Evolutionary conservation across 2,113 vertebrate species (phyloP), one percentile per base, ranked within the genome.

Genomic region (Chionis minor): DNA sequence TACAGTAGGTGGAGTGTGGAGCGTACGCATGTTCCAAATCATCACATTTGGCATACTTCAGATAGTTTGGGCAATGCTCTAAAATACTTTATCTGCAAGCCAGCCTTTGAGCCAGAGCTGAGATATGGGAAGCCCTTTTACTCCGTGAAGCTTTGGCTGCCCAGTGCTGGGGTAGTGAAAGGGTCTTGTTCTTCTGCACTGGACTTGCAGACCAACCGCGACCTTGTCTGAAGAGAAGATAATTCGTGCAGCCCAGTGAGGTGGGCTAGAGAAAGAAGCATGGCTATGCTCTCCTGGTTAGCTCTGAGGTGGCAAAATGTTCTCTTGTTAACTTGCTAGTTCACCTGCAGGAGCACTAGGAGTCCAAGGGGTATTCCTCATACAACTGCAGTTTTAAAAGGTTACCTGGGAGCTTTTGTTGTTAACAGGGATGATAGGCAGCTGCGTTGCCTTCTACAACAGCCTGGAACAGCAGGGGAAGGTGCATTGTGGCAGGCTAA

Each of bases 271-370:
- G 84, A 69, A 35, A 26, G 70, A 38, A 88, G 32, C 24, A 19
- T 1, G 1, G 40, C 23, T 40, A 8, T 0, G 0, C 8, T 66
- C 70, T 35, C 21, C 28, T 86, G 28, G 4, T 51, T 52, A 83
- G 22, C 49, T 83, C 32, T 69, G 5, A 42, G 52, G 38, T 6
- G 4, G 9, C 3, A 26, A 56, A 47, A 19, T 45, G 24, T 35
- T 78, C 26, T 63, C 14, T 55, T 66, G 27, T 45, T 62, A 38
- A 20, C 74, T 70, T 86, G 28, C 49, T 69, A 63, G 27, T 30
- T 91, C 27, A 26, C 55, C 73, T 16, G 0, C 10, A 0, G 42
- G 49, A 83, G 28, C 14, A 4, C 3, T 49, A 45, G 22, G 26
- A 78, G 26, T 75, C 70, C 44, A 40, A 63, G 42, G 10, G 13